Percentiles rank a stretch among this genome's conserved stretches.
These are phyloP conservation scores for Zelostemma sp. DNA, from an alignment of 1,140 invertebrate genomes.

Conservation along the genomic window DNA sequence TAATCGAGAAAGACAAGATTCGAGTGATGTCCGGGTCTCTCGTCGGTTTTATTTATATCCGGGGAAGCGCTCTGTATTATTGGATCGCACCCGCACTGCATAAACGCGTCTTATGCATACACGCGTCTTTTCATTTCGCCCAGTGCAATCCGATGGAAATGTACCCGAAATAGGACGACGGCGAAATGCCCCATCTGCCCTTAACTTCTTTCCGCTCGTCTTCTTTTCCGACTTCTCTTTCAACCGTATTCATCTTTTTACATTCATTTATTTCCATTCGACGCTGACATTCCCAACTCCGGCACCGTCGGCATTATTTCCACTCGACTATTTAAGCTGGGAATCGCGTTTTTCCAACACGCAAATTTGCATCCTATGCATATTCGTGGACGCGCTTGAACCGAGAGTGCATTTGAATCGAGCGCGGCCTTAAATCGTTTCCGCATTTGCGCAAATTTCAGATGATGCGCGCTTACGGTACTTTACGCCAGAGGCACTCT, in stretches of 20 bases:
- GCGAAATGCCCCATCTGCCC: constrained; percentile 41
- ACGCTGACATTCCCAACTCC: background rate
- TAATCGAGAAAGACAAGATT: constrained; percentile 22
- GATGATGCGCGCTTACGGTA: too few relatives aligned
- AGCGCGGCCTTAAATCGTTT: constrained; percentile 25
- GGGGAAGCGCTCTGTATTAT: constrained; percentile 46
- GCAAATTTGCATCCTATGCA: constrained; percentile 43
- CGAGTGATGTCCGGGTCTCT: constrained; percentile 29
- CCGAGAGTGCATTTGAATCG: constrained; percentile 40
- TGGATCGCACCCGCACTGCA: constrained; percentile 51
- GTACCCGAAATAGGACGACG: constrained; percentile 45
- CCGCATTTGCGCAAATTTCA: constrained; percentile 30
- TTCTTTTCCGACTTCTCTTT: constrained; percentile 19
- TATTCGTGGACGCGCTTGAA: constrained; percentile 14
- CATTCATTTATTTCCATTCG: constrained; percentile 11
- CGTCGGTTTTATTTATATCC: constrained; percentile 51
- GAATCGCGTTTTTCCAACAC: too few relatives aligned
- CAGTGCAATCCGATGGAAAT: constrained; percentile 42
- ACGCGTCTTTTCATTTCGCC: constrained; percentile 40
- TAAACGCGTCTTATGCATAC: constrained; percentile 38
- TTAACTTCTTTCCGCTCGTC: constrained; percentile 33
- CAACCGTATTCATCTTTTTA: too few relatives aligned
- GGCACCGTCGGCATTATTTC: constrained; percentile 17
- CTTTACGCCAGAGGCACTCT: too few relatives aligned
- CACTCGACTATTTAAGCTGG: constrained; percentile 2